Base-by-base conservation (phyloP, 2,888 invertebrate genomes). In the Caenorhabditis doughertyi region DNA sequence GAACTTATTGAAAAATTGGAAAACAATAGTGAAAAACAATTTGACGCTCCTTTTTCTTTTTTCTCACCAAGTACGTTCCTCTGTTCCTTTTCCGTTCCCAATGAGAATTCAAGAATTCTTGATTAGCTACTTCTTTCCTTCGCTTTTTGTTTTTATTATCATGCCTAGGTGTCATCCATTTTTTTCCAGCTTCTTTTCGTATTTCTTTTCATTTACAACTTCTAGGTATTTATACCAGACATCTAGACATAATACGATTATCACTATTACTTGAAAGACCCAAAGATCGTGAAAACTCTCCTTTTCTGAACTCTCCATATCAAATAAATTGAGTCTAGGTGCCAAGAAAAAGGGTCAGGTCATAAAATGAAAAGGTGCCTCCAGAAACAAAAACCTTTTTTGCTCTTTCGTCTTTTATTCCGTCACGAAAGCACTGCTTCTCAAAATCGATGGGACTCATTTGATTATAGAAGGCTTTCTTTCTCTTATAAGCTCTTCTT, bases 391-490 rank as follows among this genome's bases (percentile, higher is more conserved):
- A 64, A 62, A 70, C 53, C 18, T 29, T 55, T 29, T 53, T 29
- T 60, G 39, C 51, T 25, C 53, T 62, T 60, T 42, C 25, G 4
- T 23, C 58, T 58, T 56, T 42, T 58, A 49, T 35, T 18, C 23
- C 65, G 23, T 18, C 60, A 42, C 5, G 9, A 32, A 32, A 39
- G 39, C 9, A 13, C 56, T 47, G 18, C 16, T 7, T 16, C 44
- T 39, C 77, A 21, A 77, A 71, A 70, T 70, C 60, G 62, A 60
- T 55, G 67, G 68, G n/a, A 53, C 70, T 70, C 70, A 79, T 79
- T 79, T 79, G 68, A 71, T 79, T 70, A 70, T 62, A 35, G 47
- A 29, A 4, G 11, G 4, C 8, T 7, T 21, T 13, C 35, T 21
- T 27, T 49, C 42, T n/a, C 8, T 29, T 21, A 39, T 27, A 32